These are phyloP conservation scores for Chiroxiphia lanceolata DNA, from an alignment of 2,797 vertebrate species.

Conservation along the genomic window DNA sequence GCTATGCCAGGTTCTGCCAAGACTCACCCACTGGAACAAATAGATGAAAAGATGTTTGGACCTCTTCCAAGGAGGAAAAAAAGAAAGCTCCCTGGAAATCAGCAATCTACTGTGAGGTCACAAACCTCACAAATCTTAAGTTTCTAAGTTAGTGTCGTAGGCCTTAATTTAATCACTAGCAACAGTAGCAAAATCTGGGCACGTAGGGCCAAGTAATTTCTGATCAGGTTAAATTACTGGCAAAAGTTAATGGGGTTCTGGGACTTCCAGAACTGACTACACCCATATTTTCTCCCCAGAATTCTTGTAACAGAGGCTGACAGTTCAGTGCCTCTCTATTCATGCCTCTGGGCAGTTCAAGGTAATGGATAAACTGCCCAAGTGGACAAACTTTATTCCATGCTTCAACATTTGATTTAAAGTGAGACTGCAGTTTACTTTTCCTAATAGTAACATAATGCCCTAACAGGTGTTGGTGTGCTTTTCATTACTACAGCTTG, in stretches of 20 bases:
- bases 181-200: not conserved
- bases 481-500: not conserved
- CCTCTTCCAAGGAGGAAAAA: not conserved
- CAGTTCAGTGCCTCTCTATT: not conserved
- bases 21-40: slow-evolving; percentile 8
- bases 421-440: not conserved
- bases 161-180: not conserved
- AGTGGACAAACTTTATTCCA: not conserved
- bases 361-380: not conserved
- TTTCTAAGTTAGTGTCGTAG: not conserved
- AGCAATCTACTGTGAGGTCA: not conserved
- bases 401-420: not conserved
- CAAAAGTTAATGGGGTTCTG: not conserved
- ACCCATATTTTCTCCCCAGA: not conserved
- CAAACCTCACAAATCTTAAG: not conserved
- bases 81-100: not conserved
- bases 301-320: not conserved
- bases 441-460: not conserved
- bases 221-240: not conserved
- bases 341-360: not conserved
- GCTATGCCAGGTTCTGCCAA: not conserved
- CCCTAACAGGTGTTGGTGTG: not conserved
- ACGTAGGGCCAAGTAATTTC: not conserved
- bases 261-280: not conserved
- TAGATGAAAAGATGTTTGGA: not conserved